Base-by-base conservation (phyloP, 2,113 vertebrate species). In the Nesogale talazaci region DNA sequence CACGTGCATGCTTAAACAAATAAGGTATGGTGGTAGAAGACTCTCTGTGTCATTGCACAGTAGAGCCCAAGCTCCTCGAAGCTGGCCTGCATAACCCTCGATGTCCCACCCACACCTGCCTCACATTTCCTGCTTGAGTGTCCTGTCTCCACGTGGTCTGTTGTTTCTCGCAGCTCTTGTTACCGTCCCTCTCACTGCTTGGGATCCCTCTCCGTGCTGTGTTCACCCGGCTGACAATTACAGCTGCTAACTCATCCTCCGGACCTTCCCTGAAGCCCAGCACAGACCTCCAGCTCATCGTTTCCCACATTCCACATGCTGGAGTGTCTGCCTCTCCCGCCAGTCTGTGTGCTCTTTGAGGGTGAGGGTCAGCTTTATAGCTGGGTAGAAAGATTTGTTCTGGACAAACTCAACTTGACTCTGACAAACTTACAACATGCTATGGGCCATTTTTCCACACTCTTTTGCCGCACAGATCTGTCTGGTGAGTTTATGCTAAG, bases 401-500 rank as follows among this genome's bases (percentile, higher is more conserved):
- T 69, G 34, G 36, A 42, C 56, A 81, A 38, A 42, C 27, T 72
- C 31, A 75, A 36, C 78, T 72, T 31, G 46, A 61, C 31, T 6
- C 74, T 74, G 86, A 25, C 42, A 86, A 52, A 80, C 31, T 7
- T 56, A 2, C 14, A 34, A 25, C 0, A 36, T 61, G 6, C 4
- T 31, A 25, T n/a, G 15, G 46, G 34, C 72, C 46, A 12, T 52
- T 52, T 46, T 52, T 52, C 46, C 46, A 77, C 57, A n/a, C 29
- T 19, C 91, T 29, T 77, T 63, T 77, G 31, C 20, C 87, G 29
- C 31, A 27, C 42, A 22, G 22, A 12, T 46, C 0, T 76, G 38
- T 93, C 76, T 59, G 75, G 65, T 82, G 78, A 94, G 11, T 42
- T 78, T 86, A 40, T 86, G 17, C 83, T 89, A 29, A 36, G 31